phyloP scores from a whole-genome alignment of 2,113 vertebrate genomes.

The human (Homo sapiens) region DNA sequence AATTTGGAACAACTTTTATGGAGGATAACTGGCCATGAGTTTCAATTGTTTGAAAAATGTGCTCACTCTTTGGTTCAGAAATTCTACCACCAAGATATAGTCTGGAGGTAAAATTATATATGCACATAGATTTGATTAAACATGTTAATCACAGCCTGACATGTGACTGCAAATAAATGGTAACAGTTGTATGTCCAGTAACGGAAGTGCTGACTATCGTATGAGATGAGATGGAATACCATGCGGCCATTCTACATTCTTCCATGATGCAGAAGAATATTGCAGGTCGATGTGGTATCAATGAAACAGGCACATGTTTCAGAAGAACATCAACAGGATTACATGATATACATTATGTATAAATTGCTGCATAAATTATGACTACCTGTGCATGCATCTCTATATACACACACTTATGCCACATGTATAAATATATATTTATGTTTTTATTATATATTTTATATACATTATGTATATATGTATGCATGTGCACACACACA shows the following conservation, averaged over 20 bases:
- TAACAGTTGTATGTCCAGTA: too few species aligned
- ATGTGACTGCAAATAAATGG: too few species aligned
- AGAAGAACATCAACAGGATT: too few species aligned
- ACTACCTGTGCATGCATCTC: rapidly evolving
- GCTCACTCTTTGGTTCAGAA: background rate
- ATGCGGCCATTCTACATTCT: background rate
- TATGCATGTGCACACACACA: too few species aligned
- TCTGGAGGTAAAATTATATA: background rate
- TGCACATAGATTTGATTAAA: background rate
- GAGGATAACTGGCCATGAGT: background rate
- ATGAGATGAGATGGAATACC: rapidly evolving
- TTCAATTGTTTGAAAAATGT: background rate
- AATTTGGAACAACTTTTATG: background rate
- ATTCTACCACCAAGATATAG: background rate
- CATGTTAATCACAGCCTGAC: rapidly evolving
- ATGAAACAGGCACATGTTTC: background rate
- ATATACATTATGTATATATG: too few species aligned
- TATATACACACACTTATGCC: background rate
- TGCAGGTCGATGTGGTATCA: background rate
- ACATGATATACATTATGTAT: background rate
- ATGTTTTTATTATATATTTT: too few species aligned
- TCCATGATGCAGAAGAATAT: background rate
- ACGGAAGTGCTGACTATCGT: background rate
- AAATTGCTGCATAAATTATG: background rate
- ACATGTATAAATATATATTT: too few species aligned